phyloP scores from a whole-genome alignment of 1,140 invertebrate genomes.

The Heliothis subflexa region DNA sequence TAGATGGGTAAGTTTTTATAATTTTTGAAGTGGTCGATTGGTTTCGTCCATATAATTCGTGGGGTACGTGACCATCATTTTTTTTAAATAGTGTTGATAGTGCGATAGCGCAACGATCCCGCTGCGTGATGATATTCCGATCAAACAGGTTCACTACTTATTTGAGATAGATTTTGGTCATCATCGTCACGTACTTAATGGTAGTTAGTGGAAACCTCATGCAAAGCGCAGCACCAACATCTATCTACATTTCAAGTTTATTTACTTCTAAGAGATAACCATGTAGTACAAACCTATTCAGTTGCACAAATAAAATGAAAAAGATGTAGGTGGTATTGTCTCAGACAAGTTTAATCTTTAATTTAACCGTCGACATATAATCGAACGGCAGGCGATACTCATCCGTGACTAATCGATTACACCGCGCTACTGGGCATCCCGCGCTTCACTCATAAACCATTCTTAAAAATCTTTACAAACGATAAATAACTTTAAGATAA shows the following conservation, averaged over 20 bases:
- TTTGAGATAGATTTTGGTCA: constrained; percentile 61
- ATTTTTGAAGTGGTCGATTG: constrained; percentile 70
- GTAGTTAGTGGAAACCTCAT: constrained; percentile 42
- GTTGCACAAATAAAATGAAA: constrained; percentile 24
- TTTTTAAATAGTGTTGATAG: constrained; percentile 65
- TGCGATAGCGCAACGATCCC: constrained; percentile 61
- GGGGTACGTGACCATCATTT: constrained; percentile 79
- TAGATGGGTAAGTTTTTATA: constrained; percentile 73
- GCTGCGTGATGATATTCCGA: constrained; percentile 74
- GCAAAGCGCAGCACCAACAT: background rate
- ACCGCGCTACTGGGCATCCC: constrained; percentile 65
- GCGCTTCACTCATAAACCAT: constrained; percentile 46
- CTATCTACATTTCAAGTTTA: background rate
- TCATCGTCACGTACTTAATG: constrained; percentile 66
- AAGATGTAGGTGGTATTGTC: constrained; percentile 31
- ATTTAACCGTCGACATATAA: constrained; percentile 52
- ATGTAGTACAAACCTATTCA: background rate
- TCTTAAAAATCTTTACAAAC: constrained; percentile 43
- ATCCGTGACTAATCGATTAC: constrained; percentile 71
- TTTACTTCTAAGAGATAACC: background rate
- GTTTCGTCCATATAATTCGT: constrained; percentile 79
- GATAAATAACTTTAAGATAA: constrained; percentile 42
- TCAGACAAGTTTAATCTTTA: constrained; percentile 41
- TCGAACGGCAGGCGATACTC: constrained; percentile 57
- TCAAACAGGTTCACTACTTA: constrained; percentile 72